These are phyloP conservation scores for Epirrhoe alternata DNA, from an alignment of 2,888 invertebrate species.

Conservation along the genomic window DNA sequence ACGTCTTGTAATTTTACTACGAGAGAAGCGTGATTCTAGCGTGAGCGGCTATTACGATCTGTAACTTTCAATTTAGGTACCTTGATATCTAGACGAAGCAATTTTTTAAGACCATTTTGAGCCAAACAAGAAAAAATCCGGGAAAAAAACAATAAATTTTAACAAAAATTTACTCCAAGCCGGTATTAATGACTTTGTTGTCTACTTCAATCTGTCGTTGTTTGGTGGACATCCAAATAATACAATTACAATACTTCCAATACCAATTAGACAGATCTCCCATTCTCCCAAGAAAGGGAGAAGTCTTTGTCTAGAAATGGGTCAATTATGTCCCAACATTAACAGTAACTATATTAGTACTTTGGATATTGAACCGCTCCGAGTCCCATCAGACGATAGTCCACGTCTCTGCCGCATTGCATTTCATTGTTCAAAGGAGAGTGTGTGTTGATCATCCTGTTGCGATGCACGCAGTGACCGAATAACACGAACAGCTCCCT, in stretches of 20 bases:
- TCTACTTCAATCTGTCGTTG: no score
- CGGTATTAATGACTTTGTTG: no score
- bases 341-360: constrained; percentile 36
- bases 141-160: no score
- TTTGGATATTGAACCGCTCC: constrained; percentile 61
- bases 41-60: not conserved
- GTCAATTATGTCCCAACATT: no score
- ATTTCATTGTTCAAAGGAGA: constrained; percentile 82
- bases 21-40: not conserved
- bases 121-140: no score
- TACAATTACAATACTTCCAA: no score
- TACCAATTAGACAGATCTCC: no score
- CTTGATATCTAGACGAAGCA: not conserved
- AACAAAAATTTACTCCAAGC: no score
- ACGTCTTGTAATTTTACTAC: not conserved
- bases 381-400: constrained; percentile 79
- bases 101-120: no score
- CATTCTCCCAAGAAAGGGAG: not conserved
- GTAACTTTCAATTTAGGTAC: no score
- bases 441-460: constrained; percentile 72
- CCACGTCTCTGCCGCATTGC: constrained; percentile 67
- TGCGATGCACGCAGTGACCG: constrained; percentile 70
- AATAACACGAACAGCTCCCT: constrained; percentile 56
- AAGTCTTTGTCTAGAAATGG: not conserved
- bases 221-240: no score